A percentile compares a stretch with the other conserved stretches of the same genome.
Conservation (phyloP, 2,113 vertebrate genomes). For the Cichladusa arquata region DNA sequence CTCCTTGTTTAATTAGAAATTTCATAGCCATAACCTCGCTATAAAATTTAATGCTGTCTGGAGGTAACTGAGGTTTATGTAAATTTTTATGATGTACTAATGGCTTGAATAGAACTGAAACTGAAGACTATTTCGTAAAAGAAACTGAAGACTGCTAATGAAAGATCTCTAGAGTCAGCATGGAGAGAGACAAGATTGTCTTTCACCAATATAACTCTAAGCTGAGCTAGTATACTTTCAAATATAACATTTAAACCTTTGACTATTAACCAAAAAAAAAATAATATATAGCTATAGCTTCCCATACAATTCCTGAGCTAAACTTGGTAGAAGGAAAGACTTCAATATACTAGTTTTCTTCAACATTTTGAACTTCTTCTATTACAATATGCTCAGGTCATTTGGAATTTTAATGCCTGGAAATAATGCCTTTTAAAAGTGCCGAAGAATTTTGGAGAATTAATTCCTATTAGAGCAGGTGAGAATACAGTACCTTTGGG, state of each 20-base stretch:
- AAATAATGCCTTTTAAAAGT: background rate
- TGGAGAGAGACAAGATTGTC: background rate
- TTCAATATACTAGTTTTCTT: background rate
- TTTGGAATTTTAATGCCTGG: background rate
- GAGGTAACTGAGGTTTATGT: background rate
- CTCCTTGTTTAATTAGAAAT: background rate
- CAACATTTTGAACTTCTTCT: background rate
- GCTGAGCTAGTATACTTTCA: background rate
- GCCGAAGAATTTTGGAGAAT: background rate
- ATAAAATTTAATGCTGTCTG: background rate
- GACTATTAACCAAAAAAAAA: background rate
- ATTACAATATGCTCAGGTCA: background rate
- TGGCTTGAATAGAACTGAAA: background rate
- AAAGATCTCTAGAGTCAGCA: background rate
- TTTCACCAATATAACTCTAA: background rate
- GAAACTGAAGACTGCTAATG: background rate
- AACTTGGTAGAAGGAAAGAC: background rate
- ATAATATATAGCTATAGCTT: background rate
- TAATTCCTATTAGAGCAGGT: background rate
- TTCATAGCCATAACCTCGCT: background rate
- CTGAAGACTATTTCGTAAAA: background rate
- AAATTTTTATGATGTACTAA: background rate
- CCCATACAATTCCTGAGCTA: background rate
- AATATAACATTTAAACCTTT: background rate
- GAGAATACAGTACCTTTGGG: background rate